Evolutionary conservation across 2,888 invertebrate genomes (phyloP).

Genomic region (Lumbricus terrestris): DNA sequence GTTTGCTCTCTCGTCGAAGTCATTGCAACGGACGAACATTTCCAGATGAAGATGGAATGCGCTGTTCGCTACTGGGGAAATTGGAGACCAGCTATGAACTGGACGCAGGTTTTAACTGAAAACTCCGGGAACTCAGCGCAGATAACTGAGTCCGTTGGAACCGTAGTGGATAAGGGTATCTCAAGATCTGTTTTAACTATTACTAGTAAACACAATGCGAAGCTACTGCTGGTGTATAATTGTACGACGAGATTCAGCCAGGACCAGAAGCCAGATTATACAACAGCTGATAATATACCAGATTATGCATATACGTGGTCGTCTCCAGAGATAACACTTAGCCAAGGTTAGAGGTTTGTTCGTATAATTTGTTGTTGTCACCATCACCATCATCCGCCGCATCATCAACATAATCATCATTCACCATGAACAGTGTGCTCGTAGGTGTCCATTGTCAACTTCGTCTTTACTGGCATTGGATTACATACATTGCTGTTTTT

Average conservation of each 20-base stretch:
- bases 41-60: neutral
- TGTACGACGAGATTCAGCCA: neutral
- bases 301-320: neutral
- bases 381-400: too few relatives aligned
- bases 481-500: too few relatives aligned
- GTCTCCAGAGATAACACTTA: neutral
- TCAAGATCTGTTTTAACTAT: neutral
- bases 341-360: too few relatives aligned
- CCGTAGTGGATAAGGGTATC: neutral
- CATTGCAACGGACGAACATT: neutral
- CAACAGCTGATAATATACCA: neutral
- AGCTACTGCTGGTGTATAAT: neutral
- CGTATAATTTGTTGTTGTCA: too few relatives aligned
- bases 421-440: too few relatives aligned
- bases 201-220: neutral
- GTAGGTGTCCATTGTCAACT: too few relatives aligned
- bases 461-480: too few relatives aligned
- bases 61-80: neutral
- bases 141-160: neutral
- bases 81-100: neutral
- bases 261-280: neutral
- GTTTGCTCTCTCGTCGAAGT: neutral
- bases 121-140: too few relatives aligned
- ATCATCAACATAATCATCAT: too few relatives aligned
- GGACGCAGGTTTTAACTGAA: neutral